These are phyloP conservation scores for Eudyptes chrysolophus DNA, from an alignment of 2,113 vertebrate species.

Conservation along the genomic window DNA sequence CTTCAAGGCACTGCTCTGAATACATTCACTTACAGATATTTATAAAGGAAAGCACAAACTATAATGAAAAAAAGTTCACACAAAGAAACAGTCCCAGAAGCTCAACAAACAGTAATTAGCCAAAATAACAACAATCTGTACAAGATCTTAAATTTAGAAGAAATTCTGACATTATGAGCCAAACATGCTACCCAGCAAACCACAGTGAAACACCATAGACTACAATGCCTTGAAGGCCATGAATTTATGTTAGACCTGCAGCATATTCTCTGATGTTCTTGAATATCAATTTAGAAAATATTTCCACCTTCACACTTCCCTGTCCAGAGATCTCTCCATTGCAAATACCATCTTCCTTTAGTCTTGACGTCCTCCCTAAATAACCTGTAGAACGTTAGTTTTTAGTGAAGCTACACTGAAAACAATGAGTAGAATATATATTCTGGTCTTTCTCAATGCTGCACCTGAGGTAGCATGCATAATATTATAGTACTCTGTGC, in stretches of 20 bases:
- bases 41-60: neutral
- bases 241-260: neutral
- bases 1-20: neutral
- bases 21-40: fast-evolving
- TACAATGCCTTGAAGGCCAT: neutral
- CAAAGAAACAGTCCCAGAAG: neutral
- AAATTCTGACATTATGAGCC: neutral
- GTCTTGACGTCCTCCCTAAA: neutral
- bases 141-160: neutral
- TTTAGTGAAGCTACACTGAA: neutral
- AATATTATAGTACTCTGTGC: too few species aligned
- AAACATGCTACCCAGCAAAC: neutral
- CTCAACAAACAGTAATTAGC: neutral
- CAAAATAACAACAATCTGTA: neutral
- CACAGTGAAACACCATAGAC: neutral
- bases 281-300: neutral
- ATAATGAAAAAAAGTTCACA: neutral
- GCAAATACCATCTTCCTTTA: neutral
- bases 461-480: neutral
- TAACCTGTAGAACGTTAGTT: fast-evolving
- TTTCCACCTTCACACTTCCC: neutral
- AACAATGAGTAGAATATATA: neutral
- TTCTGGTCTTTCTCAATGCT: neutral
- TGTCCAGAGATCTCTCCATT: neutral
- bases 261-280: neutral